phyloP scores from a whole-genome alignment of 2,113 vertebrate species.

The Marcusenius ussheri region DNA sequence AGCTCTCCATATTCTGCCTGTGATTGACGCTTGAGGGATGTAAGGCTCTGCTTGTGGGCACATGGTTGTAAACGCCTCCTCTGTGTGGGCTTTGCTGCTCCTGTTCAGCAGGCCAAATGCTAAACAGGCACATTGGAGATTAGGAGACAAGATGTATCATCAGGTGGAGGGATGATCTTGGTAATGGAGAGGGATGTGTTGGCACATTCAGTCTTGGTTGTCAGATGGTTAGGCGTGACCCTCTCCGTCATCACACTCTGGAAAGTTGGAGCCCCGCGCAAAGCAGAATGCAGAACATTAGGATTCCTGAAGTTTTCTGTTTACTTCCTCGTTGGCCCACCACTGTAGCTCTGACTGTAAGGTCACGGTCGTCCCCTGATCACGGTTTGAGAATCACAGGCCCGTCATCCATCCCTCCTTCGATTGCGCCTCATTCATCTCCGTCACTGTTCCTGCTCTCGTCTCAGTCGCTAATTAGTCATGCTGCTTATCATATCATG shows the following conservation, averaged over 20 bases:
- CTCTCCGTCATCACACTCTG: neutral
- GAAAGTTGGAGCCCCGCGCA: neutral
- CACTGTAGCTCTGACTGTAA: neutral
- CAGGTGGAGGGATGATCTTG: neutral
- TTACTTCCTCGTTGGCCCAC: neutral
- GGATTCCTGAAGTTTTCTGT: neutral
- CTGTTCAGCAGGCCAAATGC: neutral
- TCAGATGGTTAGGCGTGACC: neutral
- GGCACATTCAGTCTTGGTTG: neutral
- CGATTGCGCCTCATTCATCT: neutral
- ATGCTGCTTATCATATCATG: neutral
- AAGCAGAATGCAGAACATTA: neutral
- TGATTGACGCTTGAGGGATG: neutral
- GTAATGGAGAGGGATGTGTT: neutral
- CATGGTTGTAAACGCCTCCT: neutral
- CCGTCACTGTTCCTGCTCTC: neutral
- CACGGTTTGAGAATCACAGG: neutral
- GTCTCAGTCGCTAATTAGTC: neutral
- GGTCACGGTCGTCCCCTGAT: neutral
- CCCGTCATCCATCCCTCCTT: neutral
- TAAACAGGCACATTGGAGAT: neutral
- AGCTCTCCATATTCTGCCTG: neutral
- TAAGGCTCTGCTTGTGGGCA: neutral
- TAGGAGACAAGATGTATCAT: neutral
- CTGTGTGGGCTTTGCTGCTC: neutral